Percentiles rank a stretch among this genome's conserved stretches.
phyloP scores from a whole-genome alignment of 2,888 invertebrate genomes.

The Meloe dianella region DNA sequence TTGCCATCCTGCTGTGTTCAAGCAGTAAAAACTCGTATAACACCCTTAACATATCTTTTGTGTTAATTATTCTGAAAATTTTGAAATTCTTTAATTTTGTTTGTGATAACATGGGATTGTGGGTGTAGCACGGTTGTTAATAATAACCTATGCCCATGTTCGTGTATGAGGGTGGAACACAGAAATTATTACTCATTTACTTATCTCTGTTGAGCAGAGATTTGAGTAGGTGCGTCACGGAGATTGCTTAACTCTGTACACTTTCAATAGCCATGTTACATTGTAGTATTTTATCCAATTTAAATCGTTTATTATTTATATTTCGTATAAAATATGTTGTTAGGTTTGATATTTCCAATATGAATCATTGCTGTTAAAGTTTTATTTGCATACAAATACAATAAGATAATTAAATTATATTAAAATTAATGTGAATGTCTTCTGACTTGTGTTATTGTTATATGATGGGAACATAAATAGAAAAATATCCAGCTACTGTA shows the following conservation, averaged over 20 bases:
- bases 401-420: background rate
- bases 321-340: background rate
- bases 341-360: background rate
- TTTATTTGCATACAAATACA: background rate
- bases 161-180: slow-evolving; percentile 1
- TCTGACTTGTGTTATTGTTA: background rate
- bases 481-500: background rate
- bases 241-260: slow-evolving; percentile 2
- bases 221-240: slow-evolving; percentile 10
- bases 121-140: slow-evolving; percentile 8
- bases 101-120: background rate
- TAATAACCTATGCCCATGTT: background rate
- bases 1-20: background rate
- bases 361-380: background rate
- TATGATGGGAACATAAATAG: background rate
- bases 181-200: slow-evolving; percentile 1
- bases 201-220: background rate
- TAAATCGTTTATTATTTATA: background rate
- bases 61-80: background rate
- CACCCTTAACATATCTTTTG: background rate
- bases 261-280: background rate
- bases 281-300: background rate
- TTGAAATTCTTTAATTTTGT: background rate
- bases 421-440: background rate
- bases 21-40: background rate